Percentiles rank a stretch among this genome's conserved stretches.
These are phyloP conservation scores for Aldabrachelys gigantea DNA, from an alignment of 2,113 vertebrate genomes.

Conservation along the genomic window DNA sequence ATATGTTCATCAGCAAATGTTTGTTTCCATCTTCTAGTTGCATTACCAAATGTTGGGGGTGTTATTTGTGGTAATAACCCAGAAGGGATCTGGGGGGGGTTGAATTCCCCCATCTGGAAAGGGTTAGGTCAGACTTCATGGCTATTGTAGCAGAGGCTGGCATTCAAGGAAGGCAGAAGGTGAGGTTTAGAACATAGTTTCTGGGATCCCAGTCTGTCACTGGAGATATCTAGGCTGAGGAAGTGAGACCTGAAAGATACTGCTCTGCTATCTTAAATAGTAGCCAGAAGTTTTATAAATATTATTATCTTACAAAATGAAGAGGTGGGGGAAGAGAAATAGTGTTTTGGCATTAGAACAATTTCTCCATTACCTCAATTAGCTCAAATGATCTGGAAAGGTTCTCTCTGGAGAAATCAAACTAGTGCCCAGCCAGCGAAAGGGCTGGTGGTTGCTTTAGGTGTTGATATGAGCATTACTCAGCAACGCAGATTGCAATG, in stretches of 20 bases:
- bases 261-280: conserved; percentile 34
- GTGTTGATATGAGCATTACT: conserved; percentile 85
- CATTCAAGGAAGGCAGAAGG: background rate
- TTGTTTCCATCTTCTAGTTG: conserved; percentile 47
- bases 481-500: conserved; percentile 76
- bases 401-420: conserved; percentile 80
- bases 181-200: background rate
- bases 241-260: background rate
- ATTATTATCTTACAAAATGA: conserved; percentile 74
- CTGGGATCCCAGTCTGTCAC: background rate
- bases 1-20: conserved; percentile 35
- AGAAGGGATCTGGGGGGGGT: background rate
- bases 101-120: background rate
- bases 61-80: conserved; percentile 23
- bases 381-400: conserved; percentile 84
- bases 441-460: conserved; percentile 65
- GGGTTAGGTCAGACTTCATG: background rate
- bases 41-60: conserved; percentile 44
- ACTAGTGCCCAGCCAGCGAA: conserved; percentile 60
- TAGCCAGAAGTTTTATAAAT: conserved; percentile 48
- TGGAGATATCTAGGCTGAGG: background rate
- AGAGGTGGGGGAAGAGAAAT: background rate
- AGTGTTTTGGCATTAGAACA: conserved; percentile 79
- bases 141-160: fast-evolving
- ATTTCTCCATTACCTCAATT: conserved; percentile 86